Base-by-base conservation (phyloP, 2,888 invertebrate species). In the Oxycera nigricornis region DNA sequence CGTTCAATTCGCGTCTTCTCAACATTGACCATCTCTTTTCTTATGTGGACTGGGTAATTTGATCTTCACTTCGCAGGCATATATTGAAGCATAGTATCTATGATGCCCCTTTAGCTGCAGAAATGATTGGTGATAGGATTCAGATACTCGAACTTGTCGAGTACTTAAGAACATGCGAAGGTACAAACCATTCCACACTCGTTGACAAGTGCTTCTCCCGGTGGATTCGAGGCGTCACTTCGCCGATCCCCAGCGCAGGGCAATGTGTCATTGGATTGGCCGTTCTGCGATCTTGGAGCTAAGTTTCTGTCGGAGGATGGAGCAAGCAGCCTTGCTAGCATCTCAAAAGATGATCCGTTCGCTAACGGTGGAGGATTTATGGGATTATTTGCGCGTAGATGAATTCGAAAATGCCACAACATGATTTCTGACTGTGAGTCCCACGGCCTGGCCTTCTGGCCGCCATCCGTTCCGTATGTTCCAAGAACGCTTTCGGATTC, bases 301-400 rank as follows among this genome's bases (percentile, higher is more conserved):
- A 70, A 59, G 68, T 68, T 74, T 46, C 59, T 70, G 35, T 61
- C 30, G 20, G 11, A 26, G 46, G 46, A 46, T 46, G 46, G 46
- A n/a, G 46, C 46, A 46, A 3, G 46, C 46, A 46, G 46, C n/a
- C 11, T 46, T 6, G 35, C 46, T 14, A 46, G 14, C 72, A 50
- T 35, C 59, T 68, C 39, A 50, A 24, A 55, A 52, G 67, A 55
- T 72, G 68, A 46, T 67, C 59, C 30, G 41, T 65, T 24, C 70
- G 35, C 55, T 67, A 73, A 75, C 73, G 73, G 74, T 73, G 72
- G 74, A 76, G 74, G 74, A 76, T 76, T 76, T 74, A 76, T 76
- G 74, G 72, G 76, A 76, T 73, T 74, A 76, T 76, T 74, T 73
- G 72, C 73, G 73, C 72, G 68, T 74, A 76, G 74, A 76, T 76